Evolutionary conservation across 2,113 vertebrate genomes (phyloP), one percentile per base, ranked within the genome.

Genomic region (Podarcis raffonei): DNA sequence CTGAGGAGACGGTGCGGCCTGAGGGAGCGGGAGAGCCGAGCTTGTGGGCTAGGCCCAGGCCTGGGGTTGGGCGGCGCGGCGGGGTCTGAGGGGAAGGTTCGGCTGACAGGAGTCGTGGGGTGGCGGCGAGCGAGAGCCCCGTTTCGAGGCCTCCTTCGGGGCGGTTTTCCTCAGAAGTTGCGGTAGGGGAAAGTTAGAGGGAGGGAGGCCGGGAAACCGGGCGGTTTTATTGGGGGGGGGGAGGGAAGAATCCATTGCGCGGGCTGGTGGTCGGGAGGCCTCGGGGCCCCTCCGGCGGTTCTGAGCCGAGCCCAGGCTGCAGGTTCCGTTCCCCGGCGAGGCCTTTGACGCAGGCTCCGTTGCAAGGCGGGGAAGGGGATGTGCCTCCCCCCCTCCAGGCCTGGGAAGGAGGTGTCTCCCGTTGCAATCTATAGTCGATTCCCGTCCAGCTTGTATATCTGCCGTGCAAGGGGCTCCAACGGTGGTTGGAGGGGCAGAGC

Each of bases 1-100:
- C 96, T 1, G 97, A 98, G 85, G 98, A 98, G 95, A 98, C 98
- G 98, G 98, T 98, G 93, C 68, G 94, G 86, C 83, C n/a, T 81
- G 75, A 80, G 35, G 79, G 32, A 65, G 27, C 22, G 2, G 35
- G 65, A 59, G 53, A 4, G 32, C 37, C 48, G 75, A n/a, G 22
- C 5, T 9, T 2, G 48, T 53, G 48, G 2, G 48, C 6, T 1
- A 74, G 82, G 23, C 37, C 42, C 27, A 12, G 13, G 65, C 62
- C 30, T 42, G 59, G 59, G 2, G 8, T 4, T 22, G 16, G 77
- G 65, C 4, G 16, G 37, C 32, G 18, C 3, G 5, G 5, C 37
- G 15, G 32, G 25, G 25, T 37, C 9, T 23, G 62, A 62, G 3
- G 39, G 16, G 25, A 48, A 25, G 74, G 30, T 4, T 20, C 6